Conservation (phyloP, 30 jellyfish, hydroid and myxozoan genomes). For the Morbakka virulenta region DNA sequence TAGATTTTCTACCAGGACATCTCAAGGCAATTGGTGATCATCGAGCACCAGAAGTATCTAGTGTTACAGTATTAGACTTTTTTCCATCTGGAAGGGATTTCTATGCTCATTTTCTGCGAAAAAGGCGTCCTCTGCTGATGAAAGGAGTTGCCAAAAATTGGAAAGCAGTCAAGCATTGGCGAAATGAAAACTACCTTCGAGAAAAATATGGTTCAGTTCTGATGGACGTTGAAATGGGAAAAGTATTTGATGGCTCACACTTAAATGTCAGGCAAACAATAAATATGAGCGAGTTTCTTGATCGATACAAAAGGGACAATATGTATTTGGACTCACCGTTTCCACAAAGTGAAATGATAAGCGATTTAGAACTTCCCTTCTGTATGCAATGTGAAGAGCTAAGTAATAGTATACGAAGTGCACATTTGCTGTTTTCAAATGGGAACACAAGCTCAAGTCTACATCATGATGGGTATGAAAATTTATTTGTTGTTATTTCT, state of each 20-base stretch:
- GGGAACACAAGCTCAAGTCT: slow-evolving; percentile 90
- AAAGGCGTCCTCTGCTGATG: slow-evolving; percentile 76
- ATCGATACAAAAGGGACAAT: slow-evolving; percentile 47
- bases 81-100: slow-evolving; percentile 87
- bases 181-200: slow-evolving; percentile 62
- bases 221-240: slow-evolving; percentile 82
- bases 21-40: slow-evolving; percentile 69
- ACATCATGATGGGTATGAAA: slow-evolving; percentile 92
- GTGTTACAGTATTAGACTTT: slow-evolving; percentile 64
- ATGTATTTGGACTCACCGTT: slow-evolving; percentile 90
- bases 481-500: slow-evolving; percentile 71
- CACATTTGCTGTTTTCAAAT: slow-evolving; percentile 88
- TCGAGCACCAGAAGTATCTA: slow-evolving; percentile 54
- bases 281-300: slow-evolving; percentile 74
- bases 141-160: slow-evolving; percentile 88
- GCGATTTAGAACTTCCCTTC: slow-evolving; percentile 78
- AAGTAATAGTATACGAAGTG: slow-evolving; percentile 61
- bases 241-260: slow-evolving; percentile 42
- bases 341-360: slow-evolving; percentile 85
- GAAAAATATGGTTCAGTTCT: slow-evolving; percentile 71
- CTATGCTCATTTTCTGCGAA: slow-evolving; percentile 70
- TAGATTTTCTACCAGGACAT: no score
- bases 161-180: slow-evolving; percentile 85
- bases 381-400: slow-evolving; percentile 89
- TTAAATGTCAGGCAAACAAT: slow-evolving; percentile 73